Conservation (phyloP, 2,888 invertebrate genomes). For the Onchidella celtica region DNA sequence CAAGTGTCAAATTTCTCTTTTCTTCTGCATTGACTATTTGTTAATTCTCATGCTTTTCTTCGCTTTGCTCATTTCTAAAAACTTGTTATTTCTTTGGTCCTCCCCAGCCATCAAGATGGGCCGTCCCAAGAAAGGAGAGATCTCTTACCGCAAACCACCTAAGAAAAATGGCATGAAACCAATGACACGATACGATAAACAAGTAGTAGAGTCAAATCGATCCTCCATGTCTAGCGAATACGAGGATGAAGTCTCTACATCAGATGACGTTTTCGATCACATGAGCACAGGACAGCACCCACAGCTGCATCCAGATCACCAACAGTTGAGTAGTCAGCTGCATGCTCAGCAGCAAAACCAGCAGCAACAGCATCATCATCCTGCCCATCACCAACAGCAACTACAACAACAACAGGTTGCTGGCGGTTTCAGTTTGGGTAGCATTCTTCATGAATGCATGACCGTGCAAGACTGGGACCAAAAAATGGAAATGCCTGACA, state of each 20-base stretch:
- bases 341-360: conserved; percentile 12
- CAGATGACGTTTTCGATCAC: conserved; percentile 35
- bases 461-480: conserved; percentile 50
- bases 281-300: not conserved
- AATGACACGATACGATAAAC: conserved; percentile 20
- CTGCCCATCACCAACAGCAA: not conserved
- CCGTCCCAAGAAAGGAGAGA: conserved; percentile 67
- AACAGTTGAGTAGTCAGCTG: conserved; percentile 20
- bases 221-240: conserved; percentile 46
- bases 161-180: conserved; percentile 29
- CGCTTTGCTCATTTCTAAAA: no score
- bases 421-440: conserved; percentile 40
- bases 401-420: conserved; percentile 17
- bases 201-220: conserved; percentile 3
- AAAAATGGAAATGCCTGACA: conserved; percentile 12
- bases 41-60: no score
- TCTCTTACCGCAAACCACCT: conserved; percentile 11
- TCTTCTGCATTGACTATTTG: no score
- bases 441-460: conserved; percentile 46
- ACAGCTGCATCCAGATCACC: conserved; percentile 5
- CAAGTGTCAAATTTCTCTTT: no score
- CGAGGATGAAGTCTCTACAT: conserved; percentile 32
- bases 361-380: conserved; percentile 17
- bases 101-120: conserved; percentile 74
- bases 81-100: no score